Base-by-base conservation (phyloP, 2,888 invertebrate genomes). In the Hypolimnas misippus region DNA sequence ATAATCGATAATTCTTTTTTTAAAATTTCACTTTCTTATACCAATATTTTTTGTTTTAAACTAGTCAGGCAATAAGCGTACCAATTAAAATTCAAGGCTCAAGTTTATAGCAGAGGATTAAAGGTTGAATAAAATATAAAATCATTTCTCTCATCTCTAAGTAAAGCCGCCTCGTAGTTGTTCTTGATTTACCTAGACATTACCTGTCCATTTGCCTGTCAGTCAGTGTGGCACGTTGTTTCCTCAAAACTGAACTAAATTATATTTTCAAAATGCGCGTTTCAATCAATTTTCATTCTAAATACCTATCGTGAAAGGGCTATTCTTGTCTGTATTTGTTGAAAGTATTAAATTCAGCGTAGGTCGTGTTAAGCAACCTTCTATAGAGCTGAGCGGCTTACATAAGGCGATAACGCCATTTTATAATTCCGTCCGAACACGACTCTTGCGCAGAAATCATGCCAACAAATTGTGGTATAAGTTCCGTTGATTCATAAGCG, bases 371-470 rank as follows among this genome's bases (percentile, higher is more conserved):
- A 54, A 53, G 62, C 49, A 63, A 63, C 52, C 51, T 54, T 49
- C 52, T 29, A 57, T 57, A 62, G 46, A 53, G 60, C 53, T 49
- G 53, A 66, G 69, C 69, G 56, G 53, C 64, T 70, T 77, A 76
- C 71, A 74, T 79, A 80, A 82, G 72, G 44, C 53, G 53, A 74
- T 76, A 75, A 70, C 66, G 62, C 70, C 65, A 71, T 73, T 77
- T 83, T 83, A 78, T 79, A 79, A 84, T 84, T 83, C 84, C 66
- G 69, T 33, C 67, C 74, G 72, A 75, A 59, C 59, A 62, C 62
- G 53, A 54, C 56, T 49, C 49, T 53, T 58, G 51, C 51, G 67
- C 62, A 56, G 57, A 66, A 66, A 63, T 65, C 59, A 67, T 74
- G 74, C 73, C 74, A 74, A 67, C 65, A 52, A 73, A 73, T 75